These are phyloP conservation scores for Callimorpha dominula DNA, from an alignment of 2,888 invertebrate species.

Conservation along the genomic window DNA sequence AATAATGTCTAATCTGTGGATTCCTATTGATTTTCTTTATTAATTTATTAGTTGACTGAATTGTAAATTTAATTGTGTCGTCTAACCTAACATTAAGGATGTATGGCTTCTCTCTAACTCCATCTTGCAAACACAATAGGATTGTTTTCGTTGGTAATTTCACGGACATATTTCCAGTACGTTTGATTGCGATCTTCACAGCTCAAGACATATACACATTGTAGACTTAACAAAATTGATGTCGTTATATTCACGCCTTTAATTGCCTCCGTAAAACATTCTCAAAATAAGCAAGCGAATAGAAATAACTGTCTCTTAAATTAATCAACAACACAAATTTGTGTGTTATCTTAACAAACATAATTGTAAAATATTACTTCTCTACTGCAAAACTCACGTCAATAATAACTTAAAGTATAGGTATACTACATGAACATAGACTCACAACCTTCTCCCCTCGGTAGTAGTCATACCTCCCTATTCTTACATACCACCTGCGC, in stretches of 20 bases:
- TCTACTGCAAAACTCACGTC: not conserved
- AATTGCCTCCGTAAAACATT: conserved; percentile 3
- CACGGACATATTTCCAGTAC: not conserved
- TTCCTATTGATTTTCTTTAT: not conserved
- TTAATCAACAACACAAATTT: not conserved
- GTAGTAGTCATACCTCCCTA: too few species aligned
- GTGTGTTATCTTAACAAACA: not conserved
- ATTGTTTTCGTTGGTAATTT: not conserved
- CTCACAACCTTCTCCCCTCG: too few species aligned
- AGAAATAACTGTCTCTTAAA: not conserved
- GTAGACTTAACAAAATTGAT: conserved; percentile 13
- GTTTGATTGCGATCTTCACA: conserved; percentile 4
- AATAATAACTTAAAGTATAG: too few species aligned
- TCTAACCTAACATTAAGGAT: not conserved
- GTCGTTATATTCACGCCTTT: conserved; percentile 4
- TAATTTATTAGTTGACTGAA: not conserved
- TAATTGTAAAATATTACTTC: not conserved
- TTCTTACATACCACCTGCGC: too few species aligned
- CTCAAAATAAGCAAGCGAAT: not conserved
- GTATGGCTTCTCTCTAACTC: not conserved
- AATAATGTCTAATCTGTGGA: too few species aligned
- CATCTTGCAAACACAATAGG: not conserved
- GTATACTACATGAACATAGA: too few species aligned
- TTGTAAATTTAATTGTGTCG: not conserved
- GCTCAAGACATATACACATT: conserved; percentile 7